phyloP scores from a whole-genome alignment of 2,888 invertebrate genomes.

The Nephrotoma flavescens region DNA sequence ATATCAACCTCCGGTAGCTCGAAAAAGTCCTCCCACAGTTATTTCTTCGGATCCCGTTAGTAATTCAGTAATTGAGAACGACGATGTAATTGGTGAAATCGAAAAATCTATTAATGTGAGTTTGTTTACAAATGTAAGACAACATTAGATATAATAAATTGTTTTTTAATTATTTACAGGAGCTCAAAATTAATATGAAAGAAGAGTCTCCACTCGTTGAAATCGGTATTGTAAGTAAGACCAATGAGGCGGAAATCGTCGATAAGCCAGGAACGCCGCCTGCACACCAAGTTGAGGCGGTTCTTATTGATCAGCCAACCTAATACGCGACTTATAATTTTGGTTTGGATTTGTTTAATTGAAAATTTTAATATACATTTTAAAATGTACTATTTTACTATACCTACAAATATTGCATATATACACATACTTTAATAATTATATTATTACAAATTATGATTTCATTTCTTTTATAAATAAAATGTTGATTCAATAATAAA shows the following conservation, averaged over 20 bases:
- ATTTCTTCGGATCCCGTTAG: constrained; percentile 8
- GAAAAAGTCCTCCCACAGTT: constrained; percentile 15
- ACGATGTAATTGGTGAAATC: constrained; percentile 8
- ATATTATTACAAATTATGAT: background rate
- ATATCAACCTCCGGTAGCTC: constrained; percentile 23
- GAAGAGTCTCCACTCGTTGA: background rate
- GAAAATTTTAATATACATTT: background rate
- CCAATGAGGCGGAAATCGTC: background rate
- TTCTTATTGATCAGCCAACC: background rate
- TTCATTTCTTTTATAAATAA: background rate
- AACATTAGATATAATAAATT: background rate
- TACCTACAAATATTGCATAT: background rate
- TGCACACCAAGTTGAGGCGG: background rate
- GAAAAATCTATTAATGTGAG: background rate
- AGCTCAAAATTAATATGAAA: background rate
- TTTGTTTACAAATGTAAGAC: background rate
- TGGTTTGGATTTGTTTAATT: background rate
- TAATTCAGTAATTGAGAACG: constrained; percentile 7
- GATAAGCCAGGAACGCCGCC: background rate
- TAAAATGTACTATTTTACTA: background rate
- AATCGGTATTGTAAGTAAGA: background rate
- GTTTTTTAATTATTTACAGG: background rate
- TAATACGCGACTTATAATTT: background rate
- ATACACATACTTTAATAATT: background rate
- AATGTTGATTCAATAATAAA: background rate